These are phyloP conservation scores for Bucorvus abyssinicus DNA, from an alignment of 2,797 vertebrate genomes.

Conservation along the genomic window DNA sequence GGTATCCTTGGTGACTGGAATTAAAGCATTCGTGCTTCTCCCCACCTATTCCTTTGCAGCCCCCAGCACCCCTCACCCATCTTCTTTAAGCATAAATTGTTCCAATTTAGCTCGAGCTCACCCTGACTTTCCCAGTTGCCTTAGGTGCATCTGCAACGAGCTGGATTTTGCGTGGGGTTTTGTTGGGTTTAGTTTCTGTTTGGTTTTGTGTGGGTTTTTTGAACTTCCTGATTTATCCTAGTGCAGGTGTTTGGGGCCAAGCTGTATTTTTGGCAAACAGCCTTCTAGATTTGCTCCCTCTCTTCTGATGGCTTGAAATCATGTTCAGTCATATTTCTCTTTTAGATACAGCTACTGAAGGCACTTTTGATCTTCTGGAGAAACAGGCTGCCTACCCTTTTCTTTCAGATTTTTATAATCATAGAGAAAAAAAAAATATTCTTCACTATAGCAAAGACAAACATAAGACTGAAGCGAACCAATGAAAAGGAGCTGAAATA, in stretches of 20 bases:
- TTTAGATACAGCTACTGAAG: background rate
- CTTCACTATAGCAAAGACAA: slow-evolving; percentile 11
- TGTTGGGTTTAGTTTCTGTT: background rate
- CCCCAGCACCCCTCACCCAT: background rate
- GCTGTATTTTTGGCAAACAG: background rate
- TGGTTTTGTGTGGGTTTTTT: background rate
- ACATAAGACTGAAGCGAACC: slow-evolving; percentile 1
- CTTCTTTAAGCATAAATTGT: background rate
- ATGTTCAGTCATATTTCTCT: background rate
- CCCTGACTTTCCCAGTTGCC: background rate
- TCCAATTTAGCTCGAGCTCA: background rate
- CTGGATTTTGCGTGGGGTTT: background rate
- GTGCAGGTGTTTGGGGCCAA: background rate
- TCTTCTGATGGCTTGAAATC: background rate
- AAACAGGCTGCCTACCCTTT: background rate
- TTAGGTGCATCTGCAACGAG: background rate
- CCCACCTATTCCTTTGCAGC: background rate
- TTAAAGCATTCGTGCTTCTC: background rate
- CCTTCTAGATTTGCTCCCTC: background rate
- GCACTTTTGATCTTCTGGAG: background rate
- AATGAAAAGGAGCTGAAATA: slow-evolving; percentile 19
- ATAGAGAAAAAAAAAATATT: background rate
- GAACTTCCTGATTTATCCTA: background rate
- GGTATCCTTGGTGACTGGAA: background rate
- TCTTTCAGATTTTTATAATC: background rate